These are phyloP conservation scores for Microcaecilia unicolor DNA, from an alignment of 2,797 vertebrate genomes.

Conservation along the genomic window DNA sequence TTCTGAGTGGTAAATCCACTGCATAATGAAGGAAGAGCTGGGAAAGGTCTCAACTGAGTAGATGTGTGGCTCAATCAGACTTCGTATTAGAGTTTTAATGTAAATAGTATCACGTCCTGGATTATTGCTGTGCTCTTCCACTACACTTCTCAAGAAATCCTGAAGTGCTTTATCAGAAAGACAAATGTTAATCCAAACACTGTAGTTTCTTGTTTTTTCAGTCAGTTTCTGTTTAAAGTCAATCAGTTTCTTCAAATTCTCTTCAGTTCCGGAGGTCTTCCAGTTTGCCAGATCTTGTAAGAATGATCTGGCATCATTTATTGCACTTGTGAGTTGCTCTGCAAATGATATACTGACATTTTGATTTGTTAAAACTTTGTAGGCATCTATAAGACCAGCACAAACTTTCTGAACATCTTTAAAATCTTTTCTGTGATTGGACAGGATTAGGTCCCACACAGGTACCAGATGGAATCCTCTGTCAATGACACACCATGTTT, in stretches of 20 bases:
- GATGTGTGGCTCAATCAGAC: slow-evolving; percentile 30
- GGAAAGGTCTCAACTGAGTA: slow-evolving; percentile 30
- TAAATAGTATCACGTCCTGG: neutral
- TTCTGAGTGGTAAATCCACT: slow-evolving; percentile 16
- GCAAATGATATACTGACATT: neutral
- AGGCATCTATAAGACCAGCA: slow-evolving; percentile 8
- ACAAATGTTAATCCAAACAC: slow-evolving; percentile 26
- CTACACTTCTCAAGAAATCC: slow-evolving; percentile 15
- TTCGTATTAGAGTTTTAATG: slow-evolving; percentile 15
- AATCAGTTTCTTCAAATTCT: slow-evolving; percentile 8
- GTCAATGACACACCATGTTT: slow-evolving; percentile 46
- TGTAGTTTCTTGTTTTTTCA: slow-evolving; percentile 6
- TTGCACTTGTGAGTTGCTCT: slow-evolving; percentile 2
- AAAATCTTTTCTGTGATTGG: slow-evolving; percentile 32
- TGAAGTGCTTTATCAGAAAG: slow-evolving; percentile 29
- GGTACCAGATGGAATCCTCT: slow-evolving; percentile 31
- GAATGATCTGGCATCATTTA: slow-evolving; percentile 16
- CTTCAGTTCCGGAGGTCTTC: slow-evolving; percentile 2
- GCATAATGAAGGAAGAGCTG: slow-evolving; percentile 10
- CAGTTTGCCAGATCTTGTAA: slow-evolving; percentile 18
- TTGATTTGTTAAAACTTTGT: neutral
- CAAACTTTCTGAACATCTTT: neutral
- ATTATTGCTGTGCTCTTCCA: slow-evolving; percentile 5
- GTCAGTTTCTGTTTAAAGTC: slow-evolving; percentile 18
- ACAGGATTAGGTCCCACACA: slow-evolving; percentile 40